Evolutionary conservation across 2,113 vertebrate genomes (phyloP).

Genomic region (Pseudolaguvia tuberculata): DNA sequence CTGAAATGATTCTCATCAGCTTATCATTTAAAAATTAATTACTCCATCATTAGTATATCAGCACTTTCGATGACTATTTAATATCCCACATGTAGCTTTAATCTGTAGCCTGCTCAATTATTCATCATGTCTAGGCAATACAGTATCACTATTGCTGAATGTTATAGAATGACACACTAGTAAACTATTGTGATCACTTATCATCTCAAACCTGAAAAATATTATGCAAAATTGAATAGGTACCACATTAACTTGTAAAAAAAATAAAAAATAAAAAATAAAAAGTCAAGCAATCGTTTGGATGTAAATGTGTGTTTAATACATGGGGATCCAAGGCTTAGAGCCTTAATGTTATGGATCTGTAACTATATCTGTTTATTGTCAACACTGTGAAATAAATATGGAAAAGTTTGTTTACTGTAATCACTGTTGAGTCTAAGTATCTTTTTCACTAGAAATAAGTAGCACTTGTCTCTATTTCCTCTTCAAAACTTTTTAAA

Average conservation of each 20-base stretch:
- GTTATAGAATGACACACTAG: background rate
- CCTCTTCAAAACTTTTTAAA: background rate
- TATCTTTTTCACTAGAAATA: background rate
- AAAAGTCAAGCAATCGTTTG: background rate
- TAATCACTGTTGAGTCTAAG: background rate
- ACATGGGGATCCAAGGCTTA: background rate
- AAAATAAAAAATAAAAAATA: background rate
- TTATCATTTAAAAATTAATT: conserved; percentile 52
- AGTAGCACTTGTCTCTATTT: background rate
- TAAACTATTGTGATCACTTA: background rate
- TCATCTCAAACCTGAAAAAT: too few relatives aligned
- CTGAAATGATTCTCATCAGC: conserved; percentile 42
- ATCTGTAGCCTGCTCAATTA: conserved; percentile 36
- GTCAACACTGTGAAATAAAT: background rate
- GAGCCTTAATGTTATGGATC: too few relatives aligned
- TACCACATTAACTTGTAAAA: too few relatives aligned
- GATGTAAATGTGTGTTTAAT: too few relatives aligned
- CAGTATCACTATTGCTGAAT: background rate
- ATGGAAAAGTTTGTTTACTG: background rate
- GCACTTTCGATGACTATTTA: conserved; percentile 42
- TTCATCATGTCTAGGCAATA: conserved; percentile 23
- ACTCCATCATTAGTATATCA: conserved; percentile 44
- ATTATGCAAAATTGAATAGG: too few relatives aligned
- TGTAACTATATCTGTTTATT: background rate
- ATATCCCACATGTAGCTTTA: conserved; percentile 41